Base-by-base conservation (phyloP, 1,140 invertebrate genomes). In the Spodoptera litura region DNA sequence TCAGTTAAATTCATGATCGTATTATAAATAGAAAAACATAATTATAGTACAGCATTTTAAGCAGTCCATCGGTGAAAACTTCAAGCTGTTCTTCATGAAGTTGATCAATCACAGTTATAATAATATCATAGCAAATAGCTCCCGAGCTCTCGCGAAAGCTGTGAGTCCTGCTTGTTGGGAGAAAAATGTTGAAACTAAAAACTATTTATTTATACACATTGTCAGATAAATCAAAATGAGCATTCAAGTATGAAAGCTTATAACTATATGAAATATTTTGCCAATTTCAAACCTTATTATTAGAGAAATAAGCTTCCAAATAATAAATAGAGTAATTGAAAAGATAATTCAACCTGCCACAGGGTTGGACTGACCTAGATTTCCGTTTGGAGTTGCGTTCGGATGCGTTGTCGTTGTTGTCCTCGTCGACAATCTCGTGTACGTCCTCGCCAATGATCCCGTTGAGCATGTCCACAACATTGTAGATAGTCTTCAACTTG, bases 391-490 rank as follows among this genome's bases (percentile, higher is more conserved):
- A 80, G 6, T 52, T 62, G 1, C 86, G 83, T 4, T 93, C 93
- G 0, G 68, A 10, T 0, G 87, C 78, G 15, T 91, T 88, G 6
- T 90, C 89, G 0, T 93, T 88, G 0, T 93, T 88, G 0, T 93
- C 90, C 0, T 78, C 78, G 0, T 89, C 89, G 4, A 13, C 75
- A 59, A 91, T 85, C 25, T 89, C 87, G 3, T 87, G 88, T 0
- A 94, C 95, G 86, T 97, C 96, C 78, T 97, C 96, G 0, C 96
- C 96, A 74, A 98, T 97, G 82, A 98, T 97, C 31, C 96, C 96
- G 49, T 97, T 97, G 62, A 98, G 92, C 97, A 98, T 98, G 83
- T 98, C 97, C 82, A 98, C 97, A 1, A 98, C 97, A 91, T 97
- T 97, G 91, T 96, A 96, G 83, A 97, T 97, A 0, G 97, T 97